Conservation (phyloP, 2,113 vertebrate species). For the Poecilia latipinna region DNA sequence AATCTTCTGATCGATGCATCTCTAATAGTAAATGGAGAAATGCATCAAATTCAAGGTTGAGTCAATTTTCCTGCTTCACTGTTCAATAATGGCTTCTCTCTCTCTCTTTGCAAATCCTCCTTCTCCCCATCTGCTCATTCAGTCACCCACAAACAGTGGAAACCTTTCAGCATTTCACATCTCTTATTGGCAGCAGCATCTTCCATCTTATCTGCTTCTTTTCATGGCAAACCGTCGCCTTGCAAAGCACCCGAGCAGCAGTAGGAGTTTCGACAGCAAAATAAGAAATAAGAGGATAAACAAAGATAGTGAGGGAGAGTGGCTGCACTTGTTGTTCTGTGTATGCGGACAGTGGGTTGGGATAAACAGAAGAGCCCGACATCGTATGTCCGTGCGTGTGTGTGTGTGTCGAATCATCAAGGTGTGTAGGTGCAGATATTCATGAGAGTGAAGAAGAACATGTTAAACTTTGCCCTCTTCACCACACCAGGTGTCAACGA, state of each 20-base stretch:
- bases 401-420: conserved; percentile 1
- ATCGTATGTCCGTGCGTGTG: conserved; percentile 12
- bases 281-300: conserved; percentile 24
- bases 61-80: conserved; percentile 55
- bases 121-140: conserved; percentile 39
- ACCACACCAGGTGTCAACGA: conserved; percentile 39
- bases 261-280: conserved; percentile 40
- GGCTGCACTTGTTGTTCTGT: conserved; percentile 6
- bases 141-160: conserved; percentile 45
- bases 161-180: conserved; percentile 34
- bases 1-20: not conserved
- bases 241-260: conserved; percentile 21
- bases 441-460: conserved; percentile 23
- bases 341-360: conserved; percentile 47
- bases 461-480: conserved; percentile 40
- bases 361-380: conserved; percentile 9
- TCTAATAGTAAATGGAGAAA: conserved; percentile 20
- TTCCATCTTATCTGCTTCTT: conserved; percentile 49
- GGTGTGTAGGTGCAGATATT: conserved; percentile 25
- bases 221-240: conserved; percentile 29
- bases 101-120: conserved; percentile 23
- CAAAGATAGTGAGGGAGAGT: conserved; percentile 8
- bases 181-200: conserved; percentile 57
- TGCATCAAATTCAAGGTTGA: conserved; percentile 37
- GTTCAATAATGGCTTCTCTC: conserved; percentile 30